Evolutionary conservation across 2,888 invertebrate genomes (phyloP).

Genomic region (Ectobius pallidus): DNA sequence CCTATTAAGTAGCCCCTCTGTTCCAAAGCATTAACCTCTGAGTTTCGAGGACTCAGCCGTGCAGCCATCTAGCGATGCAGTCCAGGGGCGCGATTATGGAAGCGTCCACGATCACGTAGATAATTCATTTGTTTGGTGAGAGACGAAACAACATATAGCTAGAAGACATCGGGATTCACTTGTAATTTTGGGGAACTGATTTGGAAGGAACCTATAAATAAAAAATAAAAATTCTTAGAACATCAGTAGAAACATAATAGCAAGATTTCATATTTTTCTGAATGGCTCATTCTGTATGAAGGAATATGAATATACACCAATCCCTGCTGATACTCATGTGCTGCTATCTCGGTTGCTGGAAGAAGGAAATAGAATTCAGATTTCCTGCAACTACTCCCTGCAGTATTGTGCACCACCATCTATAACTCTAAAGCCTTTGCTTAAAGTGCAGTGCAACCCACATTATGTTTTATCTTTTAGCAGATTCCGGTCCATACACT

Average conservation of each 20-base stretch:
- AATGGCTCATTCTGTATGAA: too few species aligned
- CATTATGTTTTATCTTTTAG: too few species aligned
- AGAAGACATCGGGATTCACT: slow-evolving; percentile 13
- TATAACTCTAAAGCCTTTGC: too few species aligned
- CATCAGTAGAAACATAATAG: background rate
- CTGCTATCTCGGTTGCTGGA: background rate
- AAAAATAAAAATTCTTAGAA: background rate
- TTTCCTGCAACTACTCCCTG: too few species aligned
- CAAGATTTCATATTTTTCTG: background rate
- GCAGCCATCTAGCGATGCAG: slow-evolving; percentile 64
- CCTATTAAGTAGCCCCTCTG: slow-evolving; percentile 84
- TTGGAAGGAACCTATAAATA: background rate
- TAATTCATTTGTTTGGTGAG: slow-evolving; percentile 21
- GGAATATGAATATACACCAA: background rate
- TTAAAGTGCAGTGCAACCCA: too few species aligned
- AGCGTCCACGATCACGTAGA: background rate
- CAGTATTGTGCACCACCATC: too few species aligned
- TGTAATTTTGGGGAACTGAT: slow-evolving; percentile 4
- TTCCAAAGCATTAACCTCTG: slow-evolving; percentile 84
- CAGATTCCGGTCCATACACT: too few species aligned
- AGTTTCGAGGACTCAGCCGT: slow-evolving; percentile 77
- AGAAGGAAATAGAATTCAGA: background rate
- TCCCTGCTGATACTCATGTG: background rate
- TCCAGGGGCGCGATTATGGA: slow-evolving; percentile 17
- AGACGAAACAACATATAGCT: background rate